A percentile compares a stretch with the other conserved stretches of the same genome.
Conservation (phyloP, 2,113 vertebrate species). For the Mystacornis crossleyi region DNA sequence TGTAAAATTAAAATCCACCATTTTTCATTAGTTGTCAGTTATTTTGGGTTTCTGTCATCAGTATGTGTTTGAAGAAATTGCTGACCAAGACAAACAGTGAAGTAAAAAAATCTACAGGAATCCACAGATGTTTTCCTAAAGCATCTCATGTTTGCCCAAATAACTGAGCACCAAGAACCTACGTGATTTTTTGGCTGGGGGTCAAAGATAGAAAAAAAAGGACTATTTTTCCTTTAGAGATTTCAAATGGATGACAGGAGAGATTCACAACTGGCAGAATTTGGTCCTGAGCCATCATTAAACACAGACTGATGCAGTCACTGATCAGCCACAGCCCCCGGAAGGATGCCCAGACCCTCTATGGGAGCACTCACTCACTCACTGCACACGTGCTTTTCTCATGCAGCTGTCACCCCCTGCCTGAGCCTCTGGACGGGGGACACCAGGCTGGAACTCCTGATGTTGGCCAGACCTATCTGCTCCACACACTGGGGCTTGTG, state of each 20-base stretch:
- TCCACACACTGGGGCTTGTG: neutral
- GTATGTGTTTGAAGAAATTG: neutral
- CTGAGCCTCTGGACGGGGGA: neutral
- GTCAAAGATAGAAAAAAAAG: neutral
- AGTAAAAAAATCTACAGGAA: neutral
- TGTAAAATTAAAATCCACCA: neutral
- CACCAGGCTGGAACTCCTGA: neutral
- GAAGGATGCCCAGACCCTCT: neutral
- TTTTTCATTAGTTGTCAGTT: constrained; percentile 11
- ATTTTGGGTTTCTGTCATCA: neutral
- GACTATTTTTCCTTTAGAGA: neutral
- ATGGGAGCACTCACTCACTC: neutral
- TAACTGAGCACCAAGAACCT: neutral
- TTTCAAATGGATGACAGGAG: neutral
- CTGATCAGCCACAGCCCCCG: rapidly evolving
- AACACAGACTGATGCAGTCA: neutral
- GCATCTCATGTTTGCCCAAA: neutral
- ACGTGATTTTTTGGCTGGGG: neutral
- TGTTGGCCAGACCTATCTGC: neutral
- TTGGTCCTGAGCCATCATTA: neutral
- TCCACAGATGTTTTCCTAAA: neutral
- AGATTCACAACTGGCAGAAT: neutral
- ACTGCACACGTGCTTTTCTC: neutral
- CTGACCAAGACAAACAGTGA: neutral
- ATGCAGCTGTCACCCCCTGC: neutral